Percentiles rank a stretch among this genome's conserved stretches.
Conservation (phyloP, 2,113 vertebrate genomes). For the Aldabrachelys gigantea region DNA sequence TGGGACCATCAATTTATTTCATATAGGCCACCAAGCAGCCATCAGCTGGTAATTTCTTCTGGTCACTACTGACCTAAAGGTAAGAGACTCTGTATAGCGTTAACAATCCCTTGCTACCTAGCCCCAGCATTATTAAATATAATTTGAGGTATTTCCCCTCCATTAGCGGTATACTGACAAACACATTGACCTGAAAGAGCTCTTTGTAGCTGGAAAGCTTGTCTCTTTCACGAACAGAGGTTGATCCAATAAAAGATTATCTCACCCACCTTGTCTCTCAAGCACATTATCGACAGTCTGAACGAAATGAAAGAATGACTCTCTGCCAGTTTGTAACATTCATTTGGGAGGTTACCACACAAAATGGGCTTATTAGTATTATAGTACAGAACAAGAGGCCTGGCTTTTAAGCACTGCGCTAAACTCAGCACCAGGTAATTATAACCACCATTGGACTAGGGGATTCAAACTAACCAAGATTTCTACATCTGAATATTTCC, state of each 20-base stretch:
- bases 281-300: background rate
- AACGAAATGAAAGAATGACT: background rate
- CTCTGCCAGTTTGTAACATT: background rate
- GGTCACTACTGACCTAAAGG: background rate
- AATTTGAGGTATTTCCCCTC: background rate
- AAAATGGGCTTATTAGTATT: background rate
- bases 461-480: background rate
- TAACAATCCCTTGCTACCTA: background rate
- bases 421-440: background rate
- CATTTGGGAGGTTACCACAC: background rate
- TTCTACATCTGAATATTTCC: fast-evolving
- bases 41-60: background rate
- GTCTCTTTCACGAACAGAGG: background rate
- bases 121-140: background rate
- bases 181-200: background rate
- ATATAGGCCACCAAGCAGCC: background rate
- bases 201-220: background rate
- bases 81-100: background rate
- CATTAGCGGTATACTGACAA: background rate
- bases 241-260: background rate
- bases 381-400: background rate
- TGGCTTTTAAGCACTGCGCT: background rate
- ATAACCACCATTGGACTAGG: background rate
- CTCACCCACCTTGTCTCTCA: background rate
- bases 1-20: background rate